Conservation (phyloP, 2,113 vertebrate species). For the Syrrhaptes paradoxus region DNA sequence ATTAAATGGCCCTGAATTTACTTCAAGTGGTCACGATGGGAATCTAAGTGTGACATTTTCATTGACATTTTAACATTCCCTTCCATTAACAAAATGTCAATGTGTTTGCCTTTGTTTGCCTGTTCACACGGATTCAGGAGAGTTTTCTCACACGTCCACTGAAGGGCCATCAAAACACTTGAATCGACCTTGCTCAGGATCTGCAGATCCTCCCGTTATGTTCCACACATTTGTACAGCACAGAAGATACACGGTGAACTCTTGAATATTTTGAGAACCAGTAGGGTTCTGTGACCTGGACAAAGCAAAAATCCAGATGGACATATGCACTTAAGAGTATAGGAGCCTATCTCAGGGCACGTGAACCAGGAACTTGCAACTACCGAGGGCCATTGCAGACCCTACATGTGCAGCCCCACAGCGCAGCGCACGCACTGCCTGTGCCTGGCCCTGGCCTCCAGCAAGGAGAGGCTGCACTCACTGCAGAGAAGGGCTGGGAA, state of each 20-base stretch:
- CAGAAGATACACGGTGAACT: neutral
- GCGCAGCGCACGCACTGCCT: neutral
- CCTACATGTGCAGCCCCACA: rapidly evolving
- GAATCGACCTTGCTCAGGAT: neutral
- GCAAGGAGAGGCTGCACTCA: rapidly evolving
- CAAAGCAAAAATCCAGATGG: neutral
- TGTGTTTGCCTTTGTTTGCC: slow-evolving; percentile 13
- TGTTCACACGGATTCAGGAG: neutral
- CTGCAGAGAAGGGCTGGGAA: rapidly evolving
- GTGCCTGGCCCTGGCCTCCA: rapidly evolving
- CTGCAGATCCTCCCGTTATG: neutral
- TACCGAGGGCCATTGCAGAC: neutral
- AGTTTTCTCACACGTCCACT: neutral
- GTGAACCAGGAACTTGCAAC: neutral
- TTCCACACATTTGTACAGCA: neutral
- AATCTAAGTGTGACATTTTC: slow-evolving; percentile 33
- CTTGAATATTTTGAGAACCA: neutral
- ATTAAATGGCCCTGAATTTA: slow-evolving; percentile 24
- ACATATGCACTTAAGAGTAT: rapidly evolving
- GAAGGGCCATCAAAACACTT: neutral
- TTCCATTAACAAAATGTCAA: slow-evolving; percentile 52
- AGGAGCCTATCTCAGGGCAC: rapidly evolving
- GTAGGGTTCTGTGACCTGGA: neutral
- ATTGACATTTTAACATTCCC: slow-evolving; percentile 32
- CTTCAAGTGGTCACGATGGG: slow-evolving; percentile 11